Evolutionary conservation across 2,113 vertebrate species (phyloP).

Genomic region (Antennarius striatus): DNA sequence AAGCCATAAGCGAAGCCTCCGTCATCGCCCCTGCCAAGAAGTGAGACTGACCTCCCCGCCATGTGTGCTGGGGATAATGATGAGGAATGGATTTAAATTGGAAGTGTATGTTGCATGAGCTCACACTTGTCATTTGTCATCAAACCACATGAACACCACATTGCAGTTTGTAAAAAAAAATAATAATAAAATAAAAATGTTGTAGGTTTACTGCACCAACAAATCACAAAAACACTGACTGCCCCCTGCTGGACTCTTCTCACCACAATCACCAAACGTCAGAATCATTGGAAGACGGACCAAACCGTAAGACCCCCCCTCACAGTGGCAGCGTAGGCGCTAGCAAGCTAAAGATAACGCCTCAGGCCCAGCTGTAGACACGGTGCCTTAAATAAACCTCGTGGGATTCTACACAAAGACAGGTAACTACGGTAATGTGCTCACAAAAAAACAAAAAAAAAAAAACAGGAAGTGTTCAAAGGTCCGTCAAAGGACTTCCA

Average conservation of each 20-base stretch:
- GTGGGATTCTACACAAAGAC: too few species aligned
- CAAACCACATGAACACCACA: constrained; percentile 9
- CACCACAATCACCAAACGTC: not conserved
- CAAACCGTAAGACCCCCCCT: too few species aligned
- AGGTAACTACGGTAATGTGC: too few species aligned
- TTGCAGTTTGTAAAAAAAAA: not conserved
- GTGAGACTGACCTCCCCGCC: constrained; percentile 34
- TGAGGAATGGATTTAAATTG: constrained; percentile 24
- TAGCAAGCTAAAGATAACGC: not conserved
- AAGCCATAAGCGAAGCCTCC: constrained; percentile 57
- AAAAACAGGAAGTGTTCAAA: too few species aligned
- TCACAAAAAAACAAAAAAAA: too few species aligned
- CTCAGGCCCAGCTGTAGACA: not conserved
- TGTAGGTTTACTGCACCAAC: not conserved
- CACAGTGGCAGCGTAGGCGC: too few species aligned
- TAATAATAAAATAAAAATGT: too few species aligned
- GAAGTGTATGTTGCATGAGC: constrained; percentile 39
- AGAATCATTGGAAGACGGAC: not conserved
- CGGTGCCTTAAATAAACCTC: not conserved
- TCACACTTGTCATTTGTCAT: constrained; percentile 40
- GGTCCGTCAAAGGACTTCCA: constrained; percentile 18
- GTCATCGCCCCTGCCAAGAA: constrained; percentile 32
- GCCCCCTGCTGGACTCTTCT: constrained; percentile 44
- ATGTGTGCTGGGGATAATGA: constrained; percentile 35
- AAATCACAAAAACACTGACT: not conserved